Percentiles rank a stretch among this genome's conserved stretches.
Evolutionary conservation across 2,113 vertebrate species (phyloP).

Genomic region (Ctenomys sociabilis): DNA sequence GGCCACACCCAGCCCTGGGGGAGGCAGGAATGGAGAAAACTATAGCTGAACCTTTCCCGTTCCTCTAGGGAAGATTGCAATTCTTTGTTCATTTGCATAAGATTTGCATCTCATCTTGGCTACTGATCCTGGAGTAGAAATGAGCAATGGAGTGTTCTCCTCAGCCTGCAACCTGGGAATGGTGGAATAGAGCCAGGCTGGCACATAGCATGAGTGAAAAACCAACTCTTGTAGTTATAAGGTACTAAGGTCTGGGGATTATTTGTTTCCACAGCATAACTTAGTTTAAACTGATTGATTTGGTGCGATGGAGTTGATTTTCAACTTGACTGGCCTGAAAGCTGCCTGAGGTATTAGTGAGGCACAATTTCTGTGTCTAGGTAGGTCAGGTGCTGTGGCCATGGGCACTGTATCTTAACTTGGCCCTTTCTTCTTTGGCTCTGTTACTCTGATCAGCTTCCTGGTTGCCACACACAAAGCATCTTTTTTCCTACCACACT

Average conservation of each 20-base stretch:
- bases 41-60: neutral
- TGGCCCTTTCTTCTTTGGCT: neutral
- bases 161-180: no score
- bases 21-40: neutral
- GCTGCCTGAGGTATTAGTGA: no score
- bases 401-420: neutral
- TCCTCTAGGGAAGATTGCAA: neutral
- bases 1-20: neutral
- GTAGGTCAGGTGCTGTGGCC: no score
- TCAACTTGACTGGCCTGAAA: no score
- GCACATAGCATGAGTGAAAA: neutral
- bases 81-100: neutral
- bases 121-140: no score
- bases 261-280: neutral
- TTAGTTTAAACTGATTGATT: neutral
- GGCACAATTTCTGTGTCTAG: no score
- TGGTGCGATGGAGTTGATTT: no score
- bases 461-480: neutral
- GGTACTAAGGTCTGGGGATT: neutral
- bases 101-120: no score
- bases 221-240: neutral
- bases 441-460: neutral
- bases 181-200: no score
- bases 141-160: no score
- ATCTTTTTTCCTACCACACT: neutral